Evolutionary conservation across 1,140 invertebrate genomes (phyloP).

Genomic region (Ridgeia piscesae): DNA sequence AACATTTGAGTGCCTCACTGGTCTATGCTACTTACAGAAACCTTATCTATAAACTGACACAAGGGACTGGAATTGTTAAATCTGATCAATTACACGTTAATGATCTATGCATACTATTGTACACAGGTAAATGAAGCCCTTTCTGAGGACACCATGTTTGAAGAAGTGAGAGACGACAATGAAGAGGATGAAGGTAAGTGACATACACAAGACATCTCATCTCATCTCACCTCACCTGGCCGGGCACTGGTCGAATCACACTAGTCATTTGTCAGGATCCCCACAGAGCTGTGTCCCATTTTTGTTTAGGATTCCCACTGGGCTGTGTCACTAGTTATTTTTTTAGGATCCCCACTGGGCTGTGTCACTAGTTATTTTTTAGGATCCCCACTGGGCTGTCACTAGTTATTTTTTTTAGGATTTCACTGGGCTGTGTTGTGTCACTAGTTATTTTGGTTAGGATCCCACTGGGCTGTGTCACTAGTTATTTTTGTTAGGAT

Average conservation of each 20-base stretch:
- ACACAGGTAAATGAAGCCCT: neutral
- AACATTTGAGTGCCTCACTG: too few species aligned
- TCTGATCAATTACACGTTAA: too few species aligned
- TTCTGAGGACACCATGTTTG: conserved; percentile 41
- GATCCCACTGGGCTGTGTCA: neutral
- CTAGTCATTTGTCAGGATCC: neutral
- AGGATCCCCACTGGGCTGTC: neutral
- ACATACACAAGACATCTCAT: neutral
- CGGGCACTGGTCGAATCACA: too few species aligned
- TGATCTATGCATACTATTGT: neutral
- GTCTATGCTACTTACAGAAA: too few species aligned
- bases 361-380: neutral
- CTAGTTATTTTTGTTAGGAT: neutral
- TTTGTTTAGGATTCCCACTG: neutral
- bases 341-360: neutral
- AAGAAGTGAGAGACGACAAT: conserved; percentile 41
- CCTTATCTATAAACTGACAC: too few species aligned
- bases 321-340: neutral
- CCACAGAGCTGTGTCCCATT: neutral
- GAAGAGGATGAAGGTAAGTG: conserved; percentile 30
- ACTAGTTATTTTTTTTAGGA: too few species aligned
- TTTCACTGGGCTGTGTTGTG: too few species aligned
- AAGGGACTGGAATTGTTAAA: too few species aligned
- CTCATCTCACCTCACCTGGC: too few species aligned
- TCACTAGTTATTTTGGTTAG: neutral